Base-by-base conservation (phyloP, 2,888 invertebrate species). In the Dichetophora obliterata region DNA sequence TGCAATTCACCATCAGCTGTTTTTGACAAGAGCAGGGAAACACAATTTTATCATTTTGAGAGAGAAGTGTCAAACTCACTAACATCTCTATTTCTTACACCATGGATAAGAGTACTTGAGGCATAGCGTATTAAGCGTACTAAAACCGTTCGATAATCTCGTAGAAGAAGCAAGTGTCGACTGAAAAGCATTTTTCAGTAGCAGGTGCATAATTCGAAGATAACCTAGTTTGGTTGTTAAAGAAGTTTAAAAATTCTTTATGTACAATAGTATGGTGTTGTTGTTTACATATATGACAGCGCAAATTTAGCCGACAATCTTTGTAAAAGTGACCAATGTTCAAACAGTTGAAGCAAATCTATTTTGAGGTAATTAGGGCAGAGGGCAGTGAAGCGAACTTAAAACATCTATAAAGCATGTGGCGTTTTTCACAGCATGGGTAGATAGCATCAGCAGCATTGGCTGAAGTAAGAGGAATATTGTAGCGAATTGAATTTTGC, bases 41-140 rank as follows among this genome's bases (percentile, higher is more conserved):
- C n/a, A n/a, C n/a, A n/a, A n/a, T n/a, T n/a, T n/a, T n/a, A n/a
- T n/a, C n/a, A n/a, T n/a, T n/a, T n/a, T n/a, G n/a, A n/a, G n/a
- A n/a, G n/a, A n/a, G n/a, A n/a, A n/a, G n/a, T n/a, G n/a, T n/a
- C n/a, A n/a, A n/a, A n/a, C n/a, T n/a, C n/a, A n/a, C n/a, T n/a
- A n/a, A n/a, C n/a, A n/a, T n/a, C n/a, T n/a, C n/a, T n/a, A n/a
- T n/a, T n/a, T n/a, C n/a, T n/a, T n/a, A n/a, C n/a, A n/a, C n/a
- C n/a, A n/a, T n/a, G n/a, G n/a, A n/a, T 5, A 76, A 43, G 0
- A 78, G 19, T 11, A 78, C 65, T 31, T 78, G 78, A 16, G 72
- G 59, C 24, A 52, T 22, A 27, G 31, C 31, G 31, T 31, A 5
- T 61, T 22, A 48, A 71, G 16, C 4, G 63, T 19, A 16, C 52